Conservation (phyloP, 1,140 invertebrate species). For the Microvelia longipes region DNA sequence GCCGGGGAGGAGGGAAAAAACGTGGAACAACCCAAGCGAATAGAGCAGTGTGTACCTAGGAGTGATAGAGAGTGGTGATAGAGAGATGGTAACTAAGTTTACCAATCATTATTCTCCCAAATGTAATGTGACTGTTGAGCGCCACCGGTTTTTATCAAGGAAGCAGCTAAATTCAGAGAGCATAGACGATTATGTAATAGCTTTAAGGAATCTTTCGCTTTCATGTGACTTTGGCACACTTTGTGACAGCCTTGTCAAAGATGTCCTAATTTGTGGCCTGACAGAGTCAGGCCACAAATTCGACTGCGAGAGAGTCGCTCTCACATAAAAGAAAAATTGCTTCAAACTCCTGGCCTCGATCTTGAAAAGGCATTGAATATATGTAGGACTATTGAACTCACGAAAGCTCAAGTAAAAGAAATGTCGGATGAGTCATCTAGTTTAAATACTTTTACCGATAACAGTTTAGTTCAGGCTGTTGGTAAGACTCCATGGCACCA, state of each 20-base stretch:
- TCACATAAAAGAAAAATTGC: neutral
- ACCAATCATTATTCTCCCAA: neutral
- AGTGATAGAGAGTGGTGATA: too few relatives aligned
- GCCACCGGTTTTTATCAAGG: neutral
- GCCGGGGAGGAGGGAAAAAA: too few relatives aligned
- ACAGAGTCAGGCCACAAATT: too few relatives aligned
- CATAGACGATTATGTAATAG: neutral
- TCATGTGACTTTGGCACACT: neutral
- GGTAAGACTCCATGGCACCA: neutral
- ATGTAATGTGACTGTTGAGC: neutral
- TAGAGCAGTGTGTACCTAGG: too few relatives aligned
- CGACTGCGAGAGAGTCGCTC: neutral
- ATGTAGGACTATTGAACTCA: neutral
- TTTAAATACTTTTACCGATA: neutral
- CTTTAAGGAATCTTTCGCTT: neutral
- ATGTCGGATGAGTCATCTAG: neutral
- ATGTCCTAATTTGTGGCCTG: neutral
- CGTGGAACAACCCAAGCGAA: too few relatives aligned
- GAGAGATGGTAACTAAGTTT: neutral
- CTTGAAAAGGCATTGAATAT: neutral
- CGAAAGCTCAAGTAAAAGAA: neutral
- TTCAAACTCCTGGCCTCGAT: neutral
- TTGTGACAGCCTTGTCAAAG: neutral
- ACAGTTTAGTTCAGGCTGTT: neutral
- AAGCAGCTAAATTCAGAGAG: neutral